Evolutionary conservation across 2,888 invertebrate genomes (phyloP).

Genomic region (Urechis unicinctus): DNA sequence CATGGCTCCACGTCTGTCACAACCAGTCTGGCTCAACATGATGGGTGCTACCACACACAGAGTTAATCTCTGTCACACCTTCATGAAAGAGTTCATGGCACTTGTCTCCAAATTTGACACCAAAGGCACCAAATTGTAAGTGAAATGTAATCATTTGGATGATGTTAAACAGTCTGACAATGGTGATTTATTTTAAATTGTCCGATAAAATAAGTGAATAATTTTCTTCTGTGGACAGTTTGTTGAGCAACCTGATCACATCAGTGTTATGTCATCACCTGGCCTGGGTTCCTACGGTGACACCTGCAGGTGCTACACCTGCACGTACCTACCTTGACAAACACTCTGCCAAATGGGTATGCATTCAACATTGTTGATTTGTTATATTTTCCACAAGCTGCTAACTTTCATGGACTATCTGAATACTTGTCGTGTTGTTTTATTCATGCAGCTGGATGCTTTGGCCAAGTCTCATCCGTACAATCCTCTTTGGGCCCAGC

Average conservation of each 20-base stretch:
- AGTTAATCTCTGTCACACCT: slow-evolving; percentile 42
- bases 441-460: slow-evolving; percentile 51
- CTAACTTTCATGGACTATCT: no score
- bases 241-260: slow-evolving; percentile 80
- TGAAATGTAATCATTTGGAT: neutral
- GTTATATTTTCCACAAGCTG: no score
- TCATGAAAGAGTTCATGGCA: slow-evolving; percentile 46
- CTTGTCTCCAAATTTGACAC: slow-evolving; percentile 61
- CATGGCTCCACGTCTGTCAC: slow-evolving; percentile 61
- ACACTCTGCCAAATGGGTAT: slow-evolving; percentile 51
- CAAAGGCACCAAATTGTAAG: slow-evolving; percentile 80
- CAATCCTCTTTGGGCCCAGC: slow-evolving; percentile 85
- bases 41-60: slow-evolving; percentile 52
- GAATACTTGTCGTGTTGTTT: no score
- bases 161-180: neutral
- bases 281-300: slow-evolving; percentile 81
- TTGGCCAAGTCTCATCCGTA: slow-evolving; percentile 65
- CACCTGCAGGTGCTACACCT: slow-evolving; percentile 49
- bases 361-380: no score
- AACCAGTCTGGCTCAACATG: slow-evolving; percentile 65
- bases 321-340: slow-evolving; percentile 48
- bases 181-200: neutral
- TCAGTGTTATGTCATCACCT: slow-evolving; percentile 83
- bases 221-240: slow-evolving; percentile 60
- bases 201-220: neutral